These are phyloP conservation scores for Hydroisotoma schaefferi DNA, from an alignment of 2,888 invertebrate genomes.

Conservation along the genomic window DNA sequence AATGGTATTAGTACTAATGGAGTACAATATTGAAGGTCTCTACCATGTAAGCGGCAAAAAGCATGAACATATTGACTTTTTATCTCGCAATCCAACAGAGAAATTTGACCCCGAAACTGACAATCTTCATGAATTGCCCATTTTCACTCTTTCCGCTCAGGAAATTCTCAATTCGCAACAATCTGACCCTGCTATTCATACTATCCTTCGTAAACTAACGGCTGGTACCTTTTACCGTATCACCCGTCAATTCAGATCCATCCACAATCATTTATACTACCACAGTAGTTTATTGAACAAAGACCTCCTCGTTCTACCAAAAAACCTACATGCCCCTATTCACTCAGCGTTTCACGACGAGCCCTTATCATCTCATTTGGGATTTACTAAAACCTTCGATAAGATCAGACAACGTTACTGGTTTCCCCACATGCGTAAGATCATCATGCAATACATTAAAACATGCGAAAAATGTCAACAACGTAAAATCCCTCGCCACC, in stretches of 20 bases:
- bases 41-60: neutral
- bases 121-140: neutral
- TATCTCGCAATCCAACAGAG: conserved; percentile 2
- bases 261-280: neutral
- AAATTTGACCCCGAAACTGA: neutral
- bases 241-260: neutral
- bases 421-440: neutral
- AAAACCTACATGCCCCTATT: neutral
- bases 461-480: neutral
- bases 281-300: neutral
- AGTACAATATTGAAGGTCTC: neutral
- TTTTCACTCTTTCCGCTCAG: neutral
- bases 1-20: neutral
- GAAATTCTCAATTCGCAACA: neutral
- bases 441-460: neutral
- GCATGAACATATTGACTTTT: conserved; percentile 2
- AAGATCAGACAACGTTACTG: neutral
- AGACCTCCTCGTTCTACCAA: neutral
- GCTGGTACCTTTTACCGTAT: neutral
- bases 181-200: neutral
- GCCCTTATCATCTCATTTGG: neutral
- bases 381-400: conserved; percentile 1
- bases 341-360: neutral
- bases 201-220: neutral
- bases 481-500: neutral